phyloP scores from a whole-genome alignment of 2,113 vertebrate species.

The Calypte anna region DNA sequence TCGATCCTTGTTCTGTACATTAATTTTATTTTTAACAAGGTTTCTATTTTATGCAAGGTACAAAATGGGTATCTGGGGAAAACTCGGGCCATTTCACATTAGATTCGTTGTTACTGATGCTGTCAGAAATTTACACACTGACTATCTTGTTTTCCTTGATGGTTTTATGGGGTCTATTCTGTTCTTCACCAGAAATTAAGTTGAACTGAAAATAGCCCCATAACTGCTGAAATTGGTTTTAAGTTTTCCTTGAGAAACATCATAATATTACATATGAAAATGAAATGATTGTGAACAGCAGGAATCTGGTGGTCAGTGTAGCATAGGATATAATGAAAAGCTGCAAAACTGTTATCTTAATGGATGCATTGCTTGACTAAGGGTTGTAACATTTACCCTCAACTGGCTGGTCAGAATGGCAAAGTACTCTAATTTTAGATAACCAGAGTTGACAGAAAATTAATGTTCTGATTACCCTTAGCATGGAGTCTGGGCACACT shows the following conservation, averaged over 20 bases:
- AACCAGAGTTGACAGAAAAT: background rate
- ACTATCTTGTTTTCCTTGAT: constrained; percentile 48
- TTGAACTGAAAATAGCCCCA: constrained; percentile 26
- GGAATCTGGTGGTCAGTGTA: background rate
- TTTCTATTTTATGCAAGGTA: constrained; percentile 34
- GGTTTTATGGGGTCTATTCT: constrained; percentile 58
- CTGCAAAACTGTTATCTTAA: background rate
- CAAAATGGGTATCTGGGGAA: constrained; percentile 32
- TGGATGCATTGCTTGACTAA: background rate
- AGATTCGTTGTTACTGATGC: constrained; percentile 49
- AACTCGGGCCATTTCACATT: constrained; percentile 33
- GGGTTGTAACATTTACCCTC: background rate
- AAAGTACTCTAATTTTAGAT: background rate
- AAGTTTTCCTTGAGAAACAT: constrained; percentile 18
- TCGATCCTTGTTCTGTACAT: constrained; percentile 32
- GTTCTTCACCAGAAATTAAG: constrained; percentile 27
- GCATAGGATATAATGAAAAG: background rate
- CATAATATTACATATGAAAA: background rate
- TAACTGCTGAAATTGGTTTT: constrained; percentile 2
- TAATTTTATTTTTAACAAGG: constrained; percentile 29
- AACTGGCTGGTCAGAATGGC: background rate
- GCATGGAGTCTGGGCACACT: background rate
- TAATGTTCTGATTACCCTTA: background rate
- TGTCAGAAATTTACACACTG: constrained; percentile 11
- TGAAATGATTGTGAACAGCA: background rate